Base-by-base conservation (phyloP, 2,797 vertebrate species). In the Triplophysa yarkandensis region DNA sequence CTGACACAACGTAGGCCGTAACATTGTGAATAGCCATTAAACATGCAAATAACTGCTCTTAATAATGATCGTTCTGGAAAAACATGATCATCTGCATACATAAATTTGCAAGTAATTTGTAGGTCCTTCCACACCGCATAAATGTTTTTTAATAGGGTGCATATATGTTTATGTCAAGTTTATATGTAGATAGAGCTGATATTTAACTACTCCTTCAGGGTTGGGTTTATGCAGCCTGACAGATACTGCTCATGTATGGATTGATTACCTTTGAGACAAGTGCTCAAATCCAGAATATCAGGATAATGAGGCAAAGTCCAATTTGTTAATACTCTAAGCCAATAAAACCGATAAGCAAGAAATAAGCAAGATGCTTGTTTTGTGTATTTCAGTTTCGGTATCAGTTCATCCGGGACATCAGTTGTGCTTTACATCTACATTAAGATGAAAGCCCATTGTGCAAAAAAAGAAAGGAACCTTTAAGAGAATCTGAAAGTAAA, bases 251-350 rank as follows among this genome's bases (percentile, higher is more conserved):
- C 46, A 75, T 79, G 71, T 74, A 74, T 74, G 66, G 70, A 79
- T 79, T 77, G 60, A 81, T 81, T 71, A 76, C 71, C 77, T 78
- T 58, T 72, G 77, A 74, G 77, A 62, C 78, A 64, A 52, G 55
- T 68, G 27, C 50, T 64, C 11, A 28, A 55, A 77, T 77, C 44
- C 55, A 69, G 67, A 65, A 52, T 79, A 69, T 61, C 69, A 70
- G 39, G 44, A 68, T 77, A 79, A 82, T 79, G 71, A 82, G 74
- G 61, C 52, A 69, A 69, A 71, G 71, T 77, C 54, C 71, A 83
- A 77, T 83, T 79, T 76, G 64, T 60, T 72, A 62, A 81, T 77
- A 61, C 68, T 77, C 60, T 62, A 65, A 74, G 71, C 77, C 66
- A 75, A 74, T 69, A 71, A 60, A 67, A 70, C 30, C 54, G 48